phyloP scores from a whole-genome alignment of 2,888 invertebrate genomes.

The Lithophane semibrunnea region DNA sequence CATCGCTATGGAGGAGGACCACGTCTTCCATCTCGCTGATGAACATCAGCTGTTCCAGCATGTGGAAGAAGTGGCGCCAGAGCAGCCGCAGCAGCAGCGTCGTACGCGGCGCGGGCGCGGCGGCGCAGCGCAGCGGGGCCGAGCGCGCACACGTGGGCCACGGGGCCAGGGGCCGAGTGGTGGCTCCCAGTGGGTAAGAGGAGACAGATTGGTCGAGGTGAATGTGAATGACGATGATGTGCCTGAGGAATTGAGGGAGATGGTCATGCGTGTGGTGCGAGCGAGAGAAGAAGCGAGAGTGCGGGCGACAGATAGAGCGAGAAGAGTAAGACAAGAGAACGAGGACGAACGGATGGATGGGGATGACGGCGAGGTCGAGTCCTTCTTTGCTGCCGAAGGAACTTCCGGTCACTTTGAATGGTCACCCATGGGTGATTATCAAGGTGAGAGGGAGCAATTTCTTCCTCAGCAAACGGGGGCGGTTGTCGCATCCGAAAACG shows the following conservation, averaged over 20 bases:
- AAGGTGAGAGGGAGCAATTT: not conserved
- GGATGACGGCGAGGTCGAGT: not conserved
- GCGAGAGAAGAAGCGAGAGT: not conserved
- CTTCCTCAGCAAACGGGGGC: not conserved
- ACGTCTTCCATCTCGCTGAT: not conserved
- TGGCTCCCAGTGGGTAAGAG: not conserved
- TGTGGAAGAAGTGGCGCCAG: not conserved
- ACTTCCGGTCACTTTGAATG: not conserved
- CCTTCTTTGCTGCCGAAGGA: not conserved
- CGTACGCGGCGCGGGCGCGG: not conserved
- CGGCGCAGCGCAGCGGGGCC: not conserved
- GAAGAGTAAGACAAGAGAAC: not conserved
- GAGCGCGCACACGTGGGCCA: not conserved
- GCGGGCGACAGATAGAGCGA: not conserved
- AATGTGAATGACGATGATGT: not conserved
- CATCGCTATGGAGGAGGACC: not conserved
- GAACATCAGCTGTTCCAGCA: not conserved
- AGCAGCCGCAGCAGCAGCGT: not conserved
- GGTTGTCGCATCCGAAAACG: not conserved
- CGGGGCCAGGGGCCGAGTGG: not conserved
- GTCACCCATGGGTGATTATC: conserved; percentile 3
- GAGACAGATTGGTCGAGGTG: not conserved
- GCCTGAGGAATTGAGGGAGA: not conserved
- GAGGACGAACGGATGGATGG: not conserved
- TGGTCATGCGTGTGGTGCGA: not conserved